Evolutionary conservation across 1,140 invertebrate genomes (phyloP).

Genomic region (Leptinotarsa lineolata): DNA sequence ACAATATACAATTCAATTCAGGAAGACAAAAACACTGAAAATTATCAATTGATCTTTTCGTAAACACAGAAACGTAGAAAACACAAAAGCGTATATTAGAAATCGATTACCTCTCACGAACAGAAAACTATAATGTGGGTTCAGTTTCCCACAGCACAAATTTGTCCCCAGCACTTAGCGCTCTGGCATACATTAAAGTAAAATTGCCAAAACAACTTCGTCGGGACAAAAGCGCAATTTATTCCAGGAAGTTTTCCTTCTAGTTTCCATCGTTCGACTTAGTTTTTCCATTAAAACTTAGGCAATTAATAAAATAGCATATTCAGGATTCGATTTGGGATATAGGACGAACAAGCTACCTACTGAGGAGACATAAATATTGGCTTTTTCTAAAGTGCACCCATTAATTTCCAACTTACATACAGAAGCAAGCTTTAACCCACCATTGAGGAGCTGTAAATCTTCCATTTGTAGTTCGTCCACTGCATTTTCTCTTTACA

Average conservation of each 20-base stretch:
- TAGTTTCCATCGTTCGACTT: neutral
- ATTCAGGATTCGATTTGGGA: neutral
- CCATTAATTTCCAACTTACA: neutral
- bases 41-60: too few relatives aligned
- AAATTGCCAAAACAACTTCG: constrained; percentile 9
- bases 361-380: neutral
- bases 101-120: too few relatives aligned
- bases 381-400: neutral
- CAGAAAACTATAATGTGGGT: too few relatives aligned
- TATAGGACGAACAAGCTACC: too few relatives aligned
- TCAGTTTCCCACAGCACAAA: too few relatives aligned
- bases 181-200: neutral
- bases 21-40: too few relatives aligned
- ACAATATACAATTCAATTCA: too few relatives aligned
- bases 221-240: neutral
- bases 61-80: too few relatives aligned
- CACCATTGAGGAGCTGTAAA: neutral
- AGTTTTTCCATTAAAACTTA: constrained; percentile 17
- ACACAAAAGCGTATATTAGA: too few relatives aligned
- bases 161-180: neutral
- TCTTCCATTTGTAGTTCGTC: constrained; percentile 5
- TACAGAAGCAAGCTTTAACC: neutral
- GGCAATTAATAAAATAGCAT: constrained; percentile 15
- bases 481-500: constrained; percentile 6
- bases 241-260: constrained; percentile 1